Evolutionary conservation across 1,140 invertebrate genomes (phyloP), one percentile per base, ranked within the genome.

Genomic region (Drosophila ohnishii): DNA sequence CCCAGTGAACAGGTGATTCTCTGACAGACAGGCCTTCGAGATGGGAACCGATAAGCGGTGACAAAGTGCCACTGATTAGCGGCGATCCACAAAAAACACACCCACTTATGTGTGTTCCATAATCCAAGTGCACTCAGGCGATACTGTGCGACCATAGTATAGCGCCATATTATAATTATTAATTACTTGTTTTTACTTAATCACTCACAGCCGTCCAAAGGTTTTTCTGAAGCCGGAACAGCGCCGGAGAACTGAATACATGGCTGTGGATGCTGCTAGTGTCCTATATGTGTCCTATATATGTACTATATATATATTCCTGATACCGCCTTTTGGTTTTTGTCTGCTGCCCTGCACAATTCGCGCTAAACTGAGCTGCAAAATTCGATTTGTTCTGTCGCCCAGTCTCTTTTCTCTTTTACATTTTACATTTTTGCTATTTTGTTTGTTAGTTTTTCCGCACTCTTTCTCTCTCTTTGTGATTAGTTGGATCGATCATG

Each of bases 161-260:
- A 30, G 10, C 19, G 16, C 55, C 14, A 19, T 22, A 35, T n/a
- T 51, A 22, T 47, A 35, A 28, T 65, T 50, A 40, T 56, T 58
- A 14, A 25, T 51, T 16, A n/a, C 11, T 39, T 39, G 11, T 56
- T 62, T 37, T 37, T 34, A 9, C 37, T 34, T 48, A 32, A 30
- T 45, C 50, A 65, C 79, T 82, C 70, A 82, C 80, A 66, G 79
- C 14, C 48, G 66, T 73, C 83, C 83, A 87, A 86, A 79, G 79
- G 83, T 76, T 59, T 45, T 48, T 34, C 44, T 69, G 35, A 71
- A 39, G 7, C 42, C 51, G 25, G 65, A 72, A 64, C 47, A 79
- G 16, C 66, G 51, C 8, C 35, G 56, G 25, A 83, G 35, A 56
- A 44, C 34, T 5, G 44, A 39, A 48, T 73, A 67, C 78, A 81